Percentiles rank a stretch among this genome's conserved stretches.
phyloP scores from a whole-genome alignment of 30 jellyfish, hydroid and myxozoan species.

The Chironex yamaguchii region DNA sequence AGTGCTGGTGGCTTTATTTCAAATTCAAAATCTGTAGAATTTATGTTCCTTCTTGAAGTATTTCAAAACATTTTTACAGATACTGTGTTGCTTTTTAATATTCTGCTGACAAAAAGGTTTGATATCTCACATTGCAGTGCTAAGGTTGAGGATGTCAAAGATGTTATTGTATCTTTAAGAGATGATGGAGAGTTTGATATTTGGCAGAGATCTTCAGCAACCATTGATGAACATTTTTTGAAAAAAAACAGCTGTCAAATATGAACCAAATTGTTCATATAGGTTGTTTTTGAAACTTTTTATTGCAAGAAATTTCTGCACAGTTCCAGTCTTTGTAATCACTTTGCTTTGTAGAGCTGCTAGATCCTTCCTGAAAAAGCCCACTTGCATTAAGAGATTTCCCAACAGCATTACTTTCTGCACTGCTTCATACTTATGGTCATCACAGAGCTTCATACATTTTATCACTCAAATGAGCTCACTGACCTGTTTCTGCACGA shows the following conservation, averaged over 20 bases:
- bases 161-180: conserved; percentile 10
- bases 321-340: conserved; percentile 27
- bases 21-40: conserved; percentile 14
- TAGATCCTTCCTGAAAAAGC: conserved; percentile 44
- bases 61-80: conserved; percentile 34
- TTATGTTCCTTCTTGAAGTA: conserved; percentile 41
- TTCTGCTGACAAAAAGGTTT: conserved; percentile 38
- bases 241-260: conserved; percentile 9
- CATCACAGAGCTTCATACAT: conserved; percentile 43
- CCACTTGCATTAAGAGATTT: conserved; percentile 1
- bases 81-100: conserved; percentile 30
- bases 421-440: conserved; percentile 13
- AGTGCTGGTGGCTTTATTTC: conserved; percentile 48
- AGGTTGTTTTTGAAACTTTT: conserved; percentile 10
- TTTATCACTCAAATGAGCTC: conserved; percentile 8
- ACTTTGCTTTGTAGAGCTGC: conserved; percentile 60
- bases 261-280: not conserved
- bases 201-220: conserved; percentile 31
- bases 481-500: conserved; percentile 21
- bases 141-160: conserved; percentile 25
- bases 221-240: conserved; percentile 8
- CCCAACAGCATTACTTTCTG: conserved; percentile 38
- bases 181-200: conserved; percentile 29
- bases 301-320: conserved; percentile 17
- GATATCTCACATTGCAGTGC: conserved; percentile 46